phyloP scores from a whole-genome alignment of 2,888 invertebrate species.

The Cryptocephalus primarius region DNA sequence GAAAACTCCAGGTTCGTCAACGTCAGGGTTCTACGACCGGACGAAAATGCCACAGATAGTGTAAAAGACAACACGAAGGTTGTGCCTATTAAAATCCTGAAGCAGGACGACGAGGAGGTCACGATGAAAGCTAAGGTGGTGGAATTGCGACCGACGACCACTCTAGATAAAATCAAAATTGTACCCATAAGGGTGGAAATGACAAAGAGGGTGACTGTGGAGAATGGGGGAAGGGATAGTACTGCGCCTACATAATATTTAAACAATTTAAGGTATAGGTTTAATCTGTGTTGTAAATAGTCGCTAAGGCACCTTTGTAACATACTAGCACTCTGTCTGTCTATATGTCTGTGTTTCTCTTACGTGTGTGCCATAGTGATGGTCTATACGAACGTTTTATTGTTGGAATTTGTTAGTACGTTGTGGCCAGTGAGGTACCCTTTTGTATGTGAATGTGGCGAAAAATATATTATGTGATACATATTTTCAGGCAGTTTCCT shows the following conservation, averaged over 20 bases:
- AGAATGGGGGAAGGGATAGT: neutral
- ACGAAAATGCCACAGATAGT: slow-evolving; percentile 12
- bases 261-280: too few relatives aligned
- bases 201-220: slow-evolving; percentile 14
- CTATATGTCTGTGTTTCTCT: slow-evolving; percentile 5
- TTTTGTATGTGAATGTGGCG: neutral
- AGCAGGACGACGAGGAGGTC: slow-evolving; percentile 24
- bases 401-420: neutral
- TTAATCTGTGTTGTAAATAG: slow-evolving; percentile 6
- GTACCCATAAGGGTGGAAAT: slow-evolving; percentile 31
- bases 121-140: slow-evolving; percentile 32
- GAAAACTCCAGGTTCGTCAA: slow-evolving; percentile 32
- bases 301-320: slow-evolving; percentile 10
- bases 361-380: slow-evolving; percentile 3
- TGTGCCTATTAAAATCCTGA: slow-evolving; percentile 23
- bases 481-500: neutral
- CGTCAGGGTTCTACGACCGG: slow-evolving; percentile 29
- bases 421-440: neutral
- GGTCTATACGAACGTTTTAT: slow-evolving; percentile 5
- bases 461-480: neutral
- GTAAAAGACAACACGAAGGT: slow-evolving; percentile 15
- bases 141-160: slow-evolving; percentile 29
- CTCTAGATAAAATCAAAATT: slow-evolving; percentile 29
- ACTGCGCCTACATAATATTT: too few relatives aligned
- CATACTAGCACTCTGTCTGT: slow-evolving; percentile 8